Base-by-base conservation (phyloP, 2,888 invertebrate genomes). In the Polydrusus cervinus region DNA sequence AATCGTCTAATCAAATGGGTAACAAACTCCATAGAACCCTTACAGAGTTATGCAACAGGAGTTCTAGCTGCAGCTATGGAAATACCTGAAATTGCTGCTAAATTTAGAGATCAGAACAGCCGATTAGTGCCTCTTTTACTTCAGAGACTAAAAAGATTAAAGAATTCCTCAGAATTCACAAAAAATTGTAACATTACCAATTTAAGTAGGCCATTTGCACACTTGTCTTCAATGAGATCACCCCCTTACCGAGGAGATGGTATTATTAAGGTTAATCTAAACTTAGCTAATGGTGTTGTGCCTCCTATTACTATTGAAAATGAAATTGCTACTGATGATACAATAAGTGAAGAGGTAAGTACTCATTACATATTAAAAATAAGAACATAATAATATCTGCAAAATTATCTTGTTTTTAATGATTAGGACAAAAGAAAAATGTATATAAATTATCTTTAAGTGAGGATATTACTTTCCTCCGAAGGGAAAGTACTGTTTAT, bases 61-160 rank as follows among this genome's bases (percentile, higher is more conserved):
- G 89, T 99, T 16, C 88, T 99, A 30, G 98, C 97, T 0, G 95
- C 97, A 11, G 97, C 98, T 0, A 97, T 99, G 97, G 98, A 99
- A 87, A 94, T 97, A 3, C 95, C 95, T 81, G 99, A 99, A 81
- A 95, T 98, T 74, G 98, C 98, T 0, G 93, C 95, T 3, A 94
- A 94, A 82, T 96, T 94, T 84, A 90, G 92, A 79, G 97, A 97
- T 79, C 91, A 94, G 81, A 98, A 97, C 84, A 92, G 93, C 61
- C 92, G 91, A 84, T 88, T 98, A 83, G 96, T 98, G 68, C 97
- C 97, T 13, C 88, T 96, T 61, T 94, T 98, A 92, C 88, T 98
- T 67, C 91, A 93, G 86, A 90, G 97, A 81, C 89, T 99, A 75
- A 93, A 94, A 82, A 90, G 91, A 71, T 87, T 97, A 43, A 87